Base-by-base conservation (phyloP, 1,140 invertebrate genomes). In the Plodia interpunctella region DNA sequence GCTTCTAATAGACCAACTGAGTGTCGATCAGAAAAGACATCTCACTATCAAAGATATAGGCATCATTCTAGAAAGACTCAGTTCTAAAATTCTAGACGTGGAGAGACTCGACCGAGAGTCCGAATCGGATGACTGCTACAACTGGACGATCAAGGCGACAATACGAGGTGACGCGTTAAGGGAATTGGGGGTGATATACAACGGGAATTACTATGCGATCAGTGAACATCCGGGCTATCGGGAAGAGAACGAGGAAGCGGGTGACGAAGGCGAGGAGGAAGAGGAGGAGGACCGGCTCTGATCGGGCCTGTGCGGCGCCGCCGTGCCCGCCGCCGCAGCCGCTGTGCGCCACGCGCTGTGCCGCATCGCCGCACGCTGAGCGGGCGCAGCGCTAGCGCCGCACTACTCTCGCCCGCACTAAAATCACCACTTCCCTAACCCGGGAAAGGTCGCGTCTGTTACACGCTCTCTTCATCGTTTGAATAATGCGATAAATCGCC, bases 41-140 rank as follows among this genome's bases (percentile, higher is more conserved):
- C 92, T 98, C 52, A 96, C 95, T 76, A 97, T 98, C 87, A 97
- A 98, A 86, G 97, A 98, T 87, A 98, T 98, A 88, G 97, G 97
- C 56, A 96, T 98, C 80, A 98, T 98, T 71, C 91, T 98, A 62
- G 97, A 98, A 82, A 91, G 96, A 66, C 92, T 98, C 63, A 97
- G 94, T 83, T 97, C 96, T 4, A 98, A 97, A 90, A 98, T 98
- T 53, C 90, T 98, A 38, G 97, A 98, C 90, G 97, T 98, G 50
- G 96, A 98, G 87, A 92, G 96, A 57, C 90, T 98, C 60, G 96
- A 98, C 87, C 92, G 97, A 20, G 96, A 98, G 81, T 96, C 94
- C 68, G 97, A 98, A 82, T 96, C 94, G 80, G 95, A 96, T 79
- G 96, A 97, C 83, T 97, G 96, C 83, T 97, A 97, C 91, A 97